Evolutionary conservation across 2,113 vertebrate species (phyloP), one percentile per base, ranked within the genome.

Genomic region (Polypterus bichir): DNA sequence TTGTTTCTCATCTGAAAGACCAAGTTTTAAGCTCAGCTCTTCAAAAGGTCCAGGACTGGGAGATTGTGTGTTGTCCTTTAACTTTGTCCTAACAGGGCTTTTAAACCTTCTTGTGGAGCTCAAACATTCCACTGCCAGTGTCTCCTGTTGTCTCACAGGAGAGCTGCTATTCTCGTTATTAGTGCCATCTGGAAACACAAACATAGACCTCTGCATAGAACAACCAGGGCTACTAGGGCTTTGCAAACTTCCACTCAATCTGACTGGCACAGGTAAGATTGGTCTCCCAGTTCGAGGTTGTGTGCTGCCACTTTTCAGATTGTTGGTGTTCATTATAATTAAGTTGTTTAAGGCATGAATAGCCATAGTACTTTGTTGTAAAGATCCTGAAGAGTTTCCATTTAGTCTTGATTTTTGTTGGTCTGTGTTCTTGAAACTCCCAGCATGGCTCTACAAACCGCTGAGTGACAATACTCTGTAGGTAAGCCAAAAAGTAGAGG

Each of bases 291-390:
- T 57, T 54, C 73, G 74, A 61, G 86, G 76, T 27, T 27, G 27
- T 1, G 86, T 80, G 66, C 78, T 55, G 54, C 82, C 71, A 59
- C 83, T 80, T 61, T 78, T 82, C 68, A 74, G 77, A 73, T 88
- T 47, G 62, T 83, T 68, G 84, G 79, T 80, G 74, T 81, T 87
- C 86, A 87, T 88, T 64, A 84, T 79, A 77, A 82, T 83, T 78
- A 88, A 77, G 76, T 82, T 87, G 71, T 82, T 87, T 71, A 87
- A 76, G 1, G 85, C 85, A 74, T 81, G 87, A 81, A 88, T 72
- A 54, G 86, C 86, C 86, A 88, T 88, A 88, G 86, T 86, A 77
- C 69, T 72, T 69, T 64, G 46, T 72, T 76, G 68, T 60, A 59
- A 59, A 65, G 27, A 27, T 27, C 27, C 27, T 27, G 27, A 27